Base-by-base conservation (phyloP, 2,797 vertebrate genomes). In the Bovichtus variegatus region DNA sequence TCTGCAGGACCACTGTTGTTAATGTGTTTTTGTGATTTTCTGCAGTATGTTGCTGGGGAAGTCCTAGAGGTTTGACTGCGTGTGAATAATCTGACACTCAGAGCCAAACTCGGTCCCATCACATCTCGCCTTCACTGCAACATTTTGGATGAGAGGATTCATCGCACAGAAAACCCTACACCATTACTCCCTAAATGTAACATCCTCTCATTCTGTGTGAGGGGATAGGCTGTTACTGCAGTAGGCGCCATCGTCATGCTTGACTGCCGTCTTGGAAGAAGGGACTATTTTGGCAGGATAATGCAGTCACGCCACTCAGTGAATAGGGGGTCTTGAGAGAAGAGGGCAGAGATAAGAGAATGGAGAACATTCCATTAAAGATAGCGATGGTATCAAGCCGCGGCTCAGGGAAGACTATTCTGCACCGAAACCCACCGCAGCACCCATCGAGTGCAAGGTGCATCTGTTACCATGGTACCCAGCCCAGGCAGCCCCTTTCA, bases 401-500 rank as follows among this genome's bases (percentile, higher is more conserved):
- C 74, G 71, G 77, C 82, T 85, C 71, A 36, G 83, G 88, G 84
- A 90, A 87, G 84, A 90, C 82, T 81, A 76, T 87, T 91, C 88
- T 88, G 81, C 82, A 68, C 74, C 18, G 49, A 83, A 46, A 89
- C 81, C 78, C 78, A 71, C 81, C 71, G 58, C 85, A 89, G 83
- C 88, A 83, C 82, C 84, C 91, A 82, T 78, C 15, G 50, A 91
- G 71, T 67, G 72, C 88, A 92, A 94, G 93, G 90, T 94, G 93
- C 91, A 94, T 94, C 92, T 91, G 95, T 96, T 95, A 91, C 94
- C 95, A 96, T 96, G 94, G 95, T 89, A 95, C 87, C 95, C 81
- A 67, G 91, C 91, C 73, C 90, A 92, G 94, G 91, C 91, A 89
- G 92, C 76, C 88, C 90, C 93, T 95, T 93, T 93, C 92, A 91